Evolutionary conservation across 2,888 invertebrate species (phyloP).

Genomic region (Drosophila subquinaria): DNA sequence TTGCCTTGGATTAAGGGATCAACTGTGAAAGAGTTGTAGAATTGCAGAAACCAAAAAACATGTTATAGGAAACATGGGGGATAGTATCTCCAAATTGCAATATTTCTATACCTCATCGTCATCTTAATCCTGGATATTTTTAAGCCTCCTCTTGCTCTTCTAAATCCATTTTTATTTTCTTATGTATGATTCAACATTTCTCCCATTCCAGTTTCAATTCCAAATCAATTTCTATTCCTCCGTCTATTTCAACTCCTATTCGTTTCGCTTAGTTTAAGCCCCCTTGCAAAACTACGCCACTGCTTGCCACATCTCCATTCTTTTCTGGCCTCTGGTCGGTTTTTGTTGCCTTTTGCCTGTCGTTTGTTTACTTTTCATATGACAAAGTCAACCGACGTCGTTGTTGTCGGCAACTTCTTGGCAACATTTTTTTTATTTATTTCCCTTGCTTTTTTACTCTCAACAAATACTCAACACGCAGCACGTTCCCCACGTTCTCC

Average conservation of each 20-base stretch:
- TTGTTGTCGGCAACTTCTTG: slow-evolving; percentile 73
- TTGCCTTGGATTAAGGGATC: neutral
- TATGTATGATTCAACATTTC: neutral
- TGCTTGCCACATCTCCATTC: slow-evolving; percentile 24
- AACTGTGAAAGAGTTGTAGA: neutral
- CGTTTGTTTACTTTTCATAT: slow-evolving; percentile 78
- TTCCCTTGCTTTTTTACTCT: slow-evolving; percentile 35
- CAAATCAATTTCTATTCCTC: neutral
- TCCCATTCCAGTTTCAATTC: too few relatives aligned
- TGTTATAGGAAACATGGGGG: neutral
- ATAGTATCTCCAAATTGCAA: neutral
- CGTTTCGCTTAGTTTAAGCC: neutral
- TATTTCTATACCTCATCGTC: neutral
- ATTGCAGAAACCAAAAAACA: neutral
- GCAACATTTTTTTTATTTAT: slow-evolving; percentile 54
- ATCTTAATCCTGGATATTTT: too few relatives aligned
- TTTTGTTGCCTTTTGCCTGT: slow-evolving; percentile 71
- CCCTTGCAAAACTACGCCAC: slow-evolving; percentile 22
- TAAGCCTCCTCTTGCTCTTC: too few relatives aligned
- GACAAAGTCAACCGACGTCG: slow-evolving; percentile 73
- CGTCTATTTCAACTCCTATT: neutral
- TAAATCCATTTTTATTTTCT: neutral
- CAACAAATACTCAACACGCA: slow-evolving; percentile 73
- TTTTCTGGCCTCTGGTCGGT: slow-evolving; percentile 46
- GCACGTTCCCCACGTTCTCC: slow-evolving; percentile 62